A percentile compares a stretch with the other conserved stretches of the same genome.
Conservation (phyloP, 2,113 vertebrate genomes). For the Muntiacus reevesi region DNA sequence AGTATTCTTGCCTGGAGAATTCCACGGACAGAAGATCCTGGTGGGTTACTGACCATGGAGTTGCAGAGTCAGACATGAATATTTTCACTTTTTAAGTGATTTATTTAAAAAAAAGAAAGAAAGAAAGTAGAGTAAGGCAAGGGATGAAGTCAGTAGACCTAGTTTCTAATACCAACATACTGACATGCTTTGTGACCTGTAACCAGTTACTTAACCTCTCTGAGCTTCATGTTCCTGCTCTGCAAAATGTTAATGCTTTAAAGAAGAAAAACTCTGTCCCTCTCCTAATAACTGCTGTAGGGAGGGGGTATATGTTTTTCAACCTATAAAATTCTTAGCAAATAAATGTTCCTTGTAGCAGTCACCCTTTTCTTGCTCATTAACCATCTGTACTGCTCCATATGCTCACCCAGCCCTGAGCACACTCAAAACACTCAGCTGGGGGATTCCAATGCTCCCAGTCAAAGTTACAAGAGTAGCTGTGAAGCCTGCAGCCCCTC, state of each 20-base stretch:
- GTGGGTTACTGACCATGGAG: not conserved
- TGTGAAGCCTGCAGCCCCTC: not conserved
- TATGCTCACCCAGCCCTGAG: not conserved
- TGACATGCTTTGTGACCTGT: not conserved
- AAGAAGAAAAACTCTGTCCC: not conserved
- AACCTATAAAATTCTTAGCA: not conserved
- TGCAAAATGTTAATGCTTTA: not conserved
- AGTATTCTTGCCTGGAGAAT: not conserved
- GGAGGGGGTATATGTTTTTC: not conserved
- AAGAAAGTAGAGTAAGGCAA: not conserved
- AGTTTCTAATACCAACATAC: not conserved
- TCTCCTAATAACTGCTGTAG: not conserved
- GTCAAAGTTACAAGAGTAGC: not conserved
- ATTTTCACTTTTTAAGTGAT: not conserved
- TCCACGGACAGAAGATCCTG: not conserved
- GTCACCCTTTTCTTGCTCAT: not conserved
- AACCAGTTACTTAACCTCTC: not conserved
- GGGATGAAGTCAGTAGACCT: not conserved
- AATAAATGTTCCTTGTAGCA: not conserved
- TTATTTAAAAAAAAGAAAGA: not conserved
- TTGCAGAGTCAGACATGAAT: fast-evolving
- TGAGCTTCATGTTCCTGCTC: not conserved
- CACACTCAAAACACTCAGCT: not conserved
- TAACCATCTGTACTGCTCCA: not conserved
- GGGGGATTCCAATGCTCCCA: not conserved